phyloP scores from a whole-genome alignment of 1,140 invertebrate genomes.

The Leptonema lineaticorne region DNA sequence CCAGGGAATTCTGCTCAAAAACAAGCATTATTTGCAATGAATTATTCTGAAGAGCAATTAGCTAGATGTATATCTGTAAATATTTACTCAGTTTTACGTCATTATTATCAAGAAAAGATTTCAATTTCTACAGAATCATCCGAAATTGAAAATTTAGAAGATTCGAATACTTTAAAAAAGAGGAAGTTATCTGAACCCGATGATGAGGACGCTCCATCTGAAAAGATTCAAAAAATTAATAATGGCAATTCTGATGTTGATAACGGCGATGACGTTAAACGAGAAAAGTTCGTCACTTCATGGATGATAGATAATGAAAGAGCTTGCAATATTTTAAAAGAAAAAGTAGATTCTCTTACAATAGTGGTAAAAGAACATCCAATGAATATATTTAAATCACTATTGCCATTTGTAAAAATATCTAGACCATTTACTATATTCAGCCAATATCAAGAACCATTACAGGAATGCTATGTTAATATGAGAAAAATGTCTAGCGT shows the following conservation, averaged over 20 bases:
- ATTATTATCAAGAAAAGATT: constrained; percentile 60
- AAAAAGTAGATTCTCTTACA: constrained; percentile 75
- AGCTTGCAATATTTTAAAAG: constrained; percentile 59
- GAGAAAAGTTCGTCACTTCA: constrained; percentile 48
- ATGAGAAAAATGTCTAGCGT: constrained; percentile 71
- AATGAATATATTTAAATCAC: constrained; percentile 68
- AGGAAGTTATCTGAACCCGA: not conserved
- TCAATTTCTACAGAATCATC: constrained; percentile 35
- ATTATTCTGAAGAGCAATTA: constrained; percentile 67
- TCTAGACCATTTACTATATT: constrained; percentile 85
- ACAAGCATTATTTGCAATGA: constrained; percentile 75
- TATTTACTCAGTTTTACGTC: constrained; percentile 69
- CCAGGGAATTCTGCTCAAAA: constrained; percentile 76
- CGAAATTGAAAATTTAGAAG: constrained; percentile 41
- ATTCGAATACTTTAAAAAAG: constrained; percentile 15
- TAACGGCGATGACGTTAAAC: constrained; percentile 23
- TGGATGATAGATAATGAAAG: constrained; percentile 67
- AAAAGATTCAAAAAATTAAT: not conserved
- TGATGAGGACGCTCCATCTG: not conserved
- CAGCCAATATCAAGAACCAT: constrained; percentile 73
- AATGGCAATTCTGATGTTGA: not conserved
- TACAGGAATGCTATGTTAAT: constrained; percentile 76
- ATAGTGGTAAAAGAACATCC: constrained; percentile 85
- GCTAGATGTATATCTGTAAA: constrained; percentile 69
- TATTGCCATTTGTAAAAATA: constrained; percentile 74